These are phyloP conservation scores for Heliconius eleuchia DNA, from an alignment of 1,140 invertebrate genomes.

Conservation along the genomic window DNA sequence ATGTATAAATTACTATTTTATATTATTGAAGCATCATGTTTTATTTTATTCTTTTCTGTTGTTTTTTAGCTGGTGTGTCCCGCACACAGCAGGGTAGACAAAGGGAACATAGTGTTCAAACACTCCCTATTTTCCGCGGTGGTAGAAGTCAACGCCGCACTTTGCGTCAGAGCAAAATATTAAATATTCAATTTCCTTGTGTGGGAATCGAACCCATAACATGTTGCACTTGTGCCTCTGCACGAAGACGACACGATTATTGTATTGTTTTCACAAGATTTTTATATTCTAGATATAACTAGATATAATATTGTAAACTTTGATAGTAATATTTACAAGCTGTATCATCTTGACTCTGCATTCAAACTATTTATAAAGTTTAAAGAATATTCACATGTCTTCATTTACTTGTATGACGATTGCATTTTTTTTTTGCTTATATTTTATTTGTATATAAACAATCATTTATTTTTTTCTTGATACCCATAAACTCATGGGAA, in stretches of 20 bases:
- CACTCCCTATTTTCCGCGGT: no score
- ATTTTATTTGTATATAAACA: not conserved
- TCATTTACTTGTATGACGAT: no score
- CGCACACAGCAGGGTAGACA: no score
- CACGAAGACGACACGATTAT: no score
- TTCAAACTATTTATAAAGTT: not conserved
- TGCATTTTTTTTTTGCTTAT: not conserved
- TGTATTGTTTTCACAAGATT: not conserved
- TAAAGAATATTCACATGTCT: not conserved
- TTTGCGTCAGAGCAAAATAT: no score
- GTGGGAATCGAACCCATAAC: no score
- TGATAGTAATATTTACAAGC: slow-evolving; percentile 2
- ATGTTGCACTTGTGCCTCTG: no score
- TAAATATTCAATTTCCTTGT: no score
- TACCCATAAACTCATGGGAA: not conserved
- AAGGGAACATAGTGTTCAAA: no score
- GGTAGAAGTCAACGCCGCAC: no score
- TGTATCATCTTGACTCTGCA: slow-evolving; percentile 1
- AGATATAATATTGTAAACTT: not conserved
- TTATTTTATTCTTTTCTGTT: no score
- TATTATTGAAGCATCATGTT: not conserved
- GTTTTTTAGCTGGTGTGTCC: no score
- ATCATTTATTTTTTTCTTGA: not conserved
- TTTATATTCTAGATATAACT: not conserved
- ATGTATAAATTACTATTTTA: not conserved